These are phyloP conservation scores for Atta texana DNA, from an alignment of 1,140 invertebrate genomes.

Conservation along the genomic window DNA sequence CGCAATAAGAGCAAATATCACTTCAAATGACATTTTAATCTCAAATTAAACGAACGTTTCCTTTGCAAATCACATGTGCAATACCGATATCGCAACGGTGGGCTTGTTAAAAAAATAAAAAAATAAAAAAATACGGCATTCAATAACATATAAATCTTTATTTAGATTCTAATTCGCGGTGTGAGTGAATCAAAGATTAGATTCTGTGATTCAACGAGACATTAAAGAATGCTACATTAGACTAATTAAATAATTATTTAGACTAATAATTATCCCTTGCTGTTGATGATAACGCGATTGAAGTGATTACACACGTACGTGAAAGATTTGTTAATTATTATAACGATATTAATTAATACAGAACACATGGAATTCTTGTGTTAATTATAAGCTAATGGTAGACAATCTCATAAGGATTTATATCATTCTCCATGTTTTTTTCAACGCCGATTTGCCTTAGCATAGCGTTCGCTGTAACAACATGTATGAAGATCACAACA, in stretches of 20 bases:
- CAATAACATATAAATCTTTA: background rate
- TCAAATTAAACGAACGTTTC: background rate
- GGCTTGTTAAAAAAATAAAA: no score
- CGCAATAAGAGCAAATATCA: background rate
- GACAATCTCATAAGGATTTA: background rate
- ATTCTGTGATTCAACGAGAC: background rate
- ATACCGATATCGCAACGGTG: background rate
- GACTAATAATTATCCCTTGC: background rate
- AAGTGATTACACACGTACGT: background rate
- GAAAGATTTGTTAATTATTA: background rate
- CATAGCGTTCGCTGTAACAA: background rate
- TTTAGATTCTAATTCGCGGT: background rate
- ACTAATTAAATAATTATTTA: background rate
- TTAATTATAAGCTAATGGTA: slow-evolving; percentile 1
- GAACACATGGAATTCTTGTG: background rate
- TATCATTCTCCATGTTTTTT: background rate
- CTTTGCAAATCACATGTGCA: background rate
- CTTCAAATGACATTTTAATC: slow-evolving; percentile 2
- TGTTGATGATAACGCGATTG: background rate
- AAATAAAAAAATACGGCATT: background rate
- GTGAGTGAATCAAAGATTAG: background rate
- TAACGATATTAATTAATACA: background rate
- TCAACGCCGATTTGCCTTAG: background rate
- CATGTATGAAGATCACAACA: background rate
- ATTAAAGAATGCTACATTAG: background rate